These are phyloP conservation scores for Cotesia vestalis DNA, from an alignment of 1,140 invertebrate species.

Conservation along the genomic window DNA sequence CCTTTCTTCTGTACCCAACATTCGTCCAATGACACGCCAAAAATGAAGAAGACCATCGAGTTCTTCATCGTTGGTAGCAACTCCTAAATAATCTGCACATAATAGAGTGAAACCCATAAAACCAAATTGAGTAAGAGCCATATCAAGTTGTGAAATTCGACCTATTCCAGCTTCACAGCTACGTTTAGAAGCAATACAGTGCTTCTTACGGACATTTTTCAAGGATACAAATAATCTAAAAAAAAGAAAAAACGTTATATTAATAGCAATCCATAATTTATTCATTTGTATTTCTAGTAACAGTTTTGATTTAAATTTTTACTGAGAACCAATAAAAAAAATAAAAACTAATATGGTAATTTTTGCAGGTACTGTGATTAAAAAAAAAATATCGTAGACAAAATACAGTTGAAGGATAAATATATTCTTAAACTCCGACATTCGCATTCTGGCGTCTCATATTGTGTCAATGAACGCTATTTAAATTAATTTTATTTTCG, in stretches of 20 bases:
- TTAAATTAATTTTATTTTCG: conserved; percentile 9
- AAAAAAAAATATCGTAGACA: not conserved
- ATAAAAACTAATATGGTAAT: not conserved
- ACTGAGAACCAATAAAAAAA: too few species aligned
- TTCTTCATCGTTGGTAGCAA: conserved; percentile 69
- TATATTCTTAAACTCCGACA: not conserved
- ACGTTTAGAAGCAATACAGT: conserved; percentile 68
- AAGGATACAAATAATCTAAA: conserved; percentile 70
- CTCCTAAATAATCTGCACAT: conserved; percentile 72
- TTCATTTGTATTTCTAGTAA: not conserved
- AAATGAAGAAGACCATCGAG: conserved; percentile 83
- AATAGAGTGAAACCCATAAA: conserved; percentile 83
- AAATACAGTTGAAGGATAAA: not conserved
- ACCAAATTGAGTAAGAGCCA: conserved; percentile 85
- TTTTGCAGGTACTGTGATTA: not conserved
- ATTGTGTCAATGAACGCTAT: conserved; percentile 1
- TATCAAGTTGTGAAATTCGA: conserved; percentile 74
- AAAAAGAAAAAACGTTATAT: not conserved
- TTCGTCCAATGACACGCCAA: conserved; percentile 82
- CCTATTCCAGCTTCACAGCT: conserved; percentile 63
- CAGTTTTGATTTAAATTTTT: too few species aligned
- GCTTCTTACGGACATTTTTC: conserved; percentile 72
- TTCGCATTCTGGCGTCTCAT: not conserved
- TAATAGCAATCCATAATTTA: not conserved
- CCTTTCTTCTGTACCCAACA: conserved; percentile 84